Percentiles rank a stretch among this genome's conserved stretches.
phyloP scores from a whole-genome alignment of 2,888 invertebrate genomes.

The Pediacus dermestoides region DNA sequence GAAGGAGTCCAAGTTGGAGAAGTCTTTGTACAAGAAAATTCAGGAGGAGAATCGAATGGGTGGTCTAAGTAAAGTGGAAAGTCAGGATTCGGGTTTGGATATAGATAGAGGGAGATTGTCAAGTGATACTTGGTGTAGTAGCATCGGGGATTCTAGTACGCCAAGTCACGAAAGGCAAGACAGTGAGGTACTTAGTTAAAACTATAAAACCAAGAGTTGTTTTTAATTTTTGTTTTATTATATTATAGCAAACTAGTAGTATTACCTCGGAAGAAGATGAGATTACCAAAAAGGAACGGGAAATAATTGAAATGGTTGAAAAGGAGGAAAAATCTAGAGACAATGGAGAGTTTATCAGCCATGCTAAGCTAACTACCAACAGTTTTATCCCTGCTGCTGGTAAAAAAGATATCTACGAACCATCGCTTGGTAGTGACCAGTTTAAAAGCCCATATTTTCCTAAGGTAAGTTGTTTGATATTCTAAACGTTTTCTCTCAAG shows the following conservation, averaged over 20 bases:
- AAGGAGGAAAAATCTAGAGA: constrained; percentile 60
- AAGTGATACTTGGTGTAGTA: constrained; percentile 58
- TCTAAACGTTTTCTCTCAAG: constrained; percentile 3
- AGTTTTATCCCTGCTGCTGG: not conserved
- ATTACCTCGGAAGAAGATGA: constrained; percentile 79
- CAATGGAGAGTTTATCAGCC: constrained; percentile 33
- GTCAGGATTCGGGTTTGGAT: constrained; percentile 77
- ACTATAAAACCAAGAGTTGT: not conserved
- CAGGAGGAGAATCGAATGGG: constrained; percentile 39
- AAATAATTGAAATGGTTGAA: constrained; percentile 63
- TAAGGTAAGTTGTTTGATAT: constrained; percentile 28
- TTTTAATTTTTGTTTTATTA: constrained; percentile 12
- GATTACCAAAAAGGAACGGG: constrained; percentile 61
- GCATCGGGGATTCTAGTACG: constrained; percentile 38
- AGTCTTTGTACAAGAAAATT: constrained; percentile 65
- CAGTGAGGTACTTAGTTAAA: constrained; percentile 51
- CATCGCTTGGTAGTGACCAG: constrained; percentile 37
- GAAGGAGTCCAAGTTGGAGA: constrained; percentile 74
- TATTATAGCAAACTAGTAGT: constrained; percentile 56
- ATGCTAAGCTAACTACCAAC: not conserved
- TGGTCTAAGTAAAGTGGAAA: constrained; percentile 52
- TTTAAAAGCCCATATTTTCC: constrained; percentile 39
- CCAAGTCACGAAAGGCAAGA: constrained; percentile 70
- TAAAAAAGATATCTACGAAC: constrained; percentile 23
- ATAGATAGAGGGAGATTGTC: constrained; percentile 56